phyloP scores from a whole-genome alignment of 2,888 invertebrate genomes.

The Agonopterix subpropinquella region DNA sequence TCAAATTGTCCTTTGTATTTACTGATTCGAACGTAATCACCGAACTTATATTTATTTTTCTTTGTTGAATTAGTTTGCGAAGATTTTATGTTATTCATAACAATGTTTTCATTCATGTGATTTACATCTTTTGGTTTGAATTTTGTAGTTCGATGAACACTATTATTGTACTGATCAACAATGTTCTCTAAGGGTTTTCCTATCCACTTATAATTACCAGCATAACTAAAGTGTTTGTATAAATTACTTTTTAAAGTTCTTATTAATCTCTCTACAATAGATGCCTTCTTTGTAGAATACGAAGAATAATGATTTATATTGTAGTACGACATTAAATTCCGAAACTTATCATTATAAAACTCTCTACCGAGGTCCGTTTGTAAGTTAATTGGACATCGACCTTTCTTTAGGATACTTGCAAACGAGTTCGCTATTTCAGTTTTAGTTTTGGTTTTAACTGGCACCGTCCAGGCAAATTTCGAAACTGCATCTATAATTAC shows the following conservation, averaged over 20 bases:
- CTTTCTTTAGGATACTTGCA: not conserved
- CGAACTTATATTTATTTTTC: conserved; percentile 2
- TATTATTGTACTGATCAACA: conserved; percentile 2
- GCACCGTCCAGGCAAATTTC: conserved; percentile 10
- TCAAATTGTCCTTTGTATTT: conserved; percentile 16
- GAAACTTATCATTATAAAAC: conserved; percentile 4
- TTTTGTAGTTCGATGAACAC: not conserved
- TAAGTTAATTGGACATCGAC: conserved; percentile 9
- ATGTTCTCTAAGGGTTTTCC: not conserved
- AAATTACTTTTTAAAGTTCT: conserved; percentile 8
- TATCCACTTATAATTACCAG: not conserved
- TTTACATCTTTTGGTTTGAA: not conserved
- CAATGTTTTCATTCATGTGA: not conserved
- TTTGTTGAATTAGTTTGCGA: not conserved
- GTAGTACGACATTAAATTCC: not conserved
- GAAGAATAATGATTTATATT: not conserved
- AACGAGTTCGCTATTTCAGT: not conserved
- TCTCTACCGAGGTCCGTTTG: conserved; percentile 11
- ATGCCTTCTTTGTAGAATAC: not conserved
- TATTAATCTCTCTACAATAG: conserved; percentile 1
- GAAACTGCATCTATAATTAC: conserved; percentile 11
- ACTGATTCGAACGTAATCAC: conserved; percentile 21
- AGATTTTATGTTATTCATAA: not conserved
- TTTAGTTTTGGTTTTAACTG: conserved; percentile 8
- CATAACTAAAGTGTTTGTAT: conserved; percentile 5